Evolutionary conservation across 2,888 invertebrate species (phyloP), one percentile per base, ranked within the genome.

Genomic region (Aphidoletes aphidimyza): DNA sequence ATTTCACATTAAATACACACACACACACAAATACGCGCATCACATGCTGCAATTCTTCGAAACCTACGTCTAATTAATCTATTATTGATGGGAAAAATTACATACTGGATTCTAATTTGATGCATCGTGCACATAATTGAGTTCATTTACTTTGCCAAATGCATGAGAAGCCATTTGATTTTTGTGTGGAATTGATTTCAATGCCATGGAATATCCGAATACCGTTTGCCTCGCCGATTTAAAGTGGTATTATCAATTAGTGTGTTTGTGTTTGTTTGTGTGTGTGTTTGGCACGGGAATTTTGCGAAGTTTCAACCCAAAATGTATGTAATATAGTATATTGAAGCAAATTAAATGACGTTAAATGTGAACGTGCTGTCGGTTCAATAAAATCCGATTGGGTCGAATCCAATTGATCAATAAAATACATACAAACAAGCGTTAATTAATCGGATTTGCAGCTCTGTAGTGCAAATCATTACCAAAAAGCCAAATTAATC

Each of bases 401-500:
- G 42, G 14, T n/a, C 42, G 42, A 42, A 42, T 14, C 42, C 8
- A 42, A 6, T 42, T 14, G 14, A 9, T 6, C 42, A 9, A 42
- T n/a, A n/a, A n/a, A n/a, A n/a, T n/a, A n/a, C n/a, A n/a, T n/a
- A n/a, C n/a, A n/a, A 69, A 69, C 30, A 30, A 69, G 69, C 9
- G 69, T 69, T 69, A 69, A 69, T 69, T 69, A 69, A 69, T 69
- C 69, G 69, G 30, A 69, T 69, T 14, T n/a, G 14, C 22, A 2
- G 54, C 22, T n/a, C n/a, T n/a, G 47, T 14, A 17, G 2, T 5
- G 22, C n/a, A 54, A 22, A 26, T 22, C 22, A 54, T 3, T 3
- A 3, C 17, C 19, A 19, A 47, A 47, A 8, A 19, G 5, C 26
- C 54, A 54, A 54, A 54, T 22, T 54, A 22, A 54, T 54, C 54